Evolutionary conservation across 2,888 invertebrate genomes (phyloP), one percentile per base, ranked within the genome.

Genomic region (Coelogynopora nodosa): DNA sequence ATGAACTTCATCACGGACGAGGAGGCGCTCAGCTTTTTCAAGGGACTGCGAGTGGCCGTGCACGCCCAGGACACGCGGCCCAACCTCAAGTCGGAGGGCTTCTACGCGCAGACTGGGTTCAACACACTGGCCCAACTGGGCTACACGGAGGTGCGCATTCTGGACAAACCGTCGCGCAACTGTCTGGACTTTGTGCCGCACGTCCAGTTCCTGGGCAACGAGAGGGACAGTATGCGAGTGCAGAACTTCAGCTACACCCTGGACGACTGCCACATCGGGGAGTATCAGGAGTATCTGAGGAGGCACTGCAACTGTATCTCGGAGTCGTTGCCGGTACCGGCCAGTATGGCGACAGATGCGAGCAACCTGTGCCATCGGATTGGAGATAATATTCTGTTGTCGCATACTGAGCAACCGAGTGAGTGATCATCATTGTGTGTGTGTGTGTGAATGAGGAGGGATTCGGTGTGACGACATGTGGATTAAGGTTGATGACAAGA

Each of bases 121-220:
- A 84, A 81, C 27, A 84, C 84, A 2, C 30, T 74, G 2, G 84
- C 80, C 29, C 84, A 84, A 80, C 83, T 84, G 67, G 84, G 67
- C n/a, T 84, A 84, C 31, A 84, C 84, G 0, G 30, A 81, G 27
- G 26, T 84, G n/a, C 31, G 23, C n/a, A 80, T 84, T 23, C 84
- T 84, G 0, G 74, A 81, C 84, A 84, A 84, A 31, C 67, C 23
- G 0, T 67, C 30, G 0, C 31, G 84, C 5, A 30, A 0, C 0
- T 84, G 84, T 97, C 89, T 97, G 94, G 92, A 97, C 97, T 0
- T 97, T 97, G 67, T 98, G 98, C 98, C 98, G 98, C 10, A 98
- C 96, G 91, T 98, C 98, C 91, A 98, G 97, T 92, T 98, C 13
- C 10, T 84, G 13, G 23, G 23, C 5, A 80, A 80, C 27, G 84